A percentile compares a stretch with the other conserved stretches of the same genome.
These are phyloP conservation scores for Grammomys dolichurus DNA, from an alignment of 2,113 vertebrate genomes.

Conservation along the genomic window DNA sequence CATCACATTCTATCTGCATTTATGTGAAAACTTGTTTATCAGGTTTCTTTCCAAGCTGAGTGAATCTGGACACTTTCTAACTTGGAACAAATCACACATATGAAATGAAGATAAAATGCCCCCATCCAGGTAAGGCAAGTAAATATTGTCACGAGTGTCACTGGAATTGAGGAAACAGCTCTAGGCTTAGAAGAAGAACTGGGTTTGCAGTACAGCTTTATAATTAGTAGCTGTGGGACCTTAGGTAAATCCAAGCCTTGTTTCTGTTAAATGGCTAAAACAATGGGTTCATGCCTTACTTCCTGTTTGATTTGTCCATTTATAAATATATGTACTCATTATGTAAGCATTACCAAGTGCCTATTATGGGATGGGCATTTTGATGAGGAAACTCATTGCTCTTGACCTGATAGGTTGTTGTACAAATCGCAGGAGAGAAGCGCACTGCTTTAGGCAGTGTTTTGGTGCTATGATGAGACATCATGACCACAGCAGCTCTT, in stretches of 20 bases:
- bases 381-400: neutral
- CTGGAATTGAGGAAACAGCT: neutral
- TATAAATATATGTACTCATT: conserved; percentile 5
- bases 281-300: neutral
- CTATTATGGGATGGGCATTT: neutral
- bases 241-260: neutral
- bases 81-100: conserved; percentile 64
- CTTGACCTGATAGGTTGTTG: neutral
- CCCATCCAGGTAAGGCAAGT: conserved; percentile 51
- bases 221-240: conserved; percentile 56
- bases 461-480: neutral
- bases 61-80: conserved; percentile 57
- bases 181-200: neutral
- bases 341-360: neutral
- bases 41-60: conserved; percentile 62
- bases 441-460: neutral
- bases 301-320: neutral
- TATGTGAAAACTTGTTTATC: conserved; percentile 73
- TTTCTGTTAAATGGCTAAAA: neutral
- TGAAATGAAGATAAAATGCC: conserved; percentile 74
- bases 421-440: neutral
- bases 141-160: conserved; percentile 13
- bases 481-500: neutral
- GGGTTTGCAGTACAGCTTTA: conserved; percentile 20
- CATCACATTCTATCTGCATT: conserved; percentile 67